phyloP scores from a whole-genome alignment of 2,113 vertebrate species.

The Lycocorax pyrrhopterus region DNA sequence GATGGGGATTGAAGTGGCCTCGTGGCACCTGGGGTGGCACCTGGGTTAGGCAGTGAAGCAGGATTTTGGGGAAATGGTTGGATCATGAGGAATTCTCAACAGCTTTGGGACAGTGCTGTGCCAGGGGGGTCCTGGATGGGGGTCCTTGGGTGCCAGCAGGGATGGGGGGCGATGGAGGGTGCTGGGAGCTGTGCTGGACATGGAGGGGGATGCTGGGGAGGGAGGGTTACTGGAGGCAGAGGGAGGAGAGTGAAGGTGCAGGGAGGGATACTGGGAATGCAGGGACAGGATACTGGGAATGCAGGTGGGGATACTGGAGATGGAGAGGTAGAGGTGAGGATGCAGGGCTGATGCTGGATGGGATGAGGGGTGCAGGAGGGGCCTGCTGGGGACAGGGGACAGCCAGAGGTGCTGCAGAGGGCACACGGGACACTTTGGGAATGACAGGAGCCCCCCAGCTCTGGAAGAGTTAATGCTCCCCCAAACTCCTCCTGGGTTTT shows the following conservation, averaged over 20 bases:
- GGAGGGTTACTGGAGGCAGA: background rate
- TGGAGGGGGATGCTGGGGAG: background rate
- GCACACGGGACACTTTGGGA: background rate
- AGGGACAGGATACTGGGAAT: background rate
- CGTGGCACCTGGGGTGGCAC: accelerated
- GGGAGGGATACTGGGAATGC: background rate
- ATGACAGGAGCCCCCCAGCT: background rate
- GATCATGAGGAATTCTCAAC: background rate
- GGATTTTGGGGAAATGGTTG: background rate
- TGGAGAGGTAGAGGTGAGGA: background rate
- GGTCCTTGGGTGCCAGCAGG: background rate
- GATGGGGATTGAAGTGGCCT: background rate
- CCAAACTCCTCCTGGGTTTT: conserved; percentile 70
- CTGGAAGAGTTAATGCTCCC: conserved; percentile 53
- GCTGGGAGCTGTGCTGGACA: background rate
- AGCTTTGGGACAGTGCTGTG: background rate
- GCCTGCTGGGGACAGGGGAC: background rate
- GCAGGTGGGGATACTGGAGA: background rate
- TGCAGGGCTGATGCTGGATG: background rate
- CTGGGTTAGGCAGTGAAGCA: background rate
- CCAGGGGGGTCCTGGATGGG: background rate
- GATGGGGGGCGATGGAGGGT: too few species aligned
- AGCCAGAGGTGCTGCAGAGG: background rate
- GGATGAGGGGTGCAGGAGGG: background rate
- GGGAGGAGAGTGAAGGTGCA: background rate